Conservation (phyloP, 2,113 vertebrate species). For the Neotoma lepida region DNA sequence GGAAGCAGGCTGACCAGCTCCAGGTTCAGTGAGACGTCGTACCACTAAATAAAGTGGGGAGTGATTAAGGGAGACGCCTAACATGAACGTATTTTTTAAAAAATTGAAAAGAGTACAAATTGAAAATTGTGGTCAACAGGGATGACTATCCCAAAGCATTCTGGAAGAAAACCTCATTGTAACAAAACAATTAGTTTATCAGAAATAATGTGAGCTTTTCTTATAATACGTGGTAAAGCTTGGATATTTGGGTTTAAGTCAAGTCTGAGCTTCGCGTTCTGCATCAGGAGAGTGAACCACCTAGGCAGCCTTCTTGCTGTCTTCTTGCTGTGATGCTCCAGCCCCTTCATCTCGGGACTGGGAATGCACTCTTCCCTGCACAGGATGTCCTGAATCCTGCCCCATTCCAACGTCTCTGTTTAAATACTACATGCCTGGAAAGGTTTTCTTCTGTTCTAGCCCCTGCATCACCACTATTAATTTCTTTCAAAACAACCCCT, state of each 20-base stretch:
- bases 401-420: not conserved
- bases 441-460: not conserved
- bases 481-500: not conserved
- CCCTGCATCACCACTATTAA: not conserved
- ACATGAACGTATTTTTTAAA: not conserved
- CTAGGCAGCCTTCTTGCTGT: not conserved
- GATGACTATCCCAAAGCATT: not conserved
- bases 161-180: not conserved
- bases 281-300: not conserved
- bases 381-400: not conserved
- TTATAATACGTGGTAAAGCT: not conserved
- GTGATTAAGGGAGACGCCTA: not conserved
- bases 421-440: not conserved
- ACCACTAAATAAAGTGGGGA: not conserved
- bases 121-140: not conserved
- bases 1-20: no score
- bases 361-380: accelerated
- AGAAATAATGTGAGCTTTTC: not conserved
- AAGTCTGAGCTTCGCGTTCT: not conserved
- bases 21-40: no score
- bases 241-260: not conserved
- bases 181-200: not conserved
- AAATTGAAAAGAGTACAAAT: not conserved
- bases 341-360: not conserved
- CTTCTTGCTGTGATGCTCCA: not conserved